These are phyloP conservation scores for Apis dorsata DNA, from an alignment of 1,140 invertebrate genomes.

Conservation along the genomic window DNA sequence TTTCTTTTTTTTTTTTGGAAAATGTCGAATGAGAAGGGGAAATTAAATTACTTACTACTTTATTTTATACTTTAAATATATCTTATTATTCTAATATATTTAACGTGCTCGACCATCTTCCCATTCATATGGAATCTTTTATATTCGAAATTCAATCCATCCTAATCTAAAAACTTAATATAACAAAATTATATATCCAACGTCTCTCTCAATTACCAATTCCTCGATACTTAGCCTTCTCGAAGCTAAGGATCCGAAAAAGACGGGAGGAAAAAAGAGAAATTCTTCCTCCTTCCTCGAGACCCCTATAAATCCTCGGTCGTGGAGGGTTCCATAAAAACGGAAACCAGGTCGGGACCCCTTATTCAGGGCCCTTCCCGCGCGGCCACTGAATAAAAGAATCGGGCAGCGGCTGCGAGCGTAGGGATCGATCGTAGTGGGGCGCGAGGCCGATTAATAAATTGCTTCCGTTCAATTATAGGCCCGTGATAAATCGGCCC, in stretches of 20 bases:
- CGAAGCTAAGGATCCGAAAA: too few species aligned
- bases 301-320: not conserved
- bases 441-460: conserved; percentile 65
- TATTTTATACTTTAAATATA: not conserved
- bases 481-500: conserved; percentile 64
- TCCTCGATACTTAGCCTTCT: too few species aligned
- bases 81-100: too few species aligned
- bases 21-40: too few species aligned
- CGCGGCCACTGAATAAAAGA: conserved; percentile 25
- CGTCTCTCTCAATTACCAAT: too few species aligned
- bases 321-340: not conserved
- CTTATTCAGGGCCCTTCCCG: not conserved
- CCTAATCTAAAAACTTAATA: too few species aligned
- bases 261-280: too few species aligned
- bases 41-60: too few species aligned
- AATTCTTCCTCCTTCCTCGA: too few species aligned
- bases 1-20: too few species aligned
- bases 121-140: not conserved
- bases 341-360: not conserved
- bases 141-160: not conserved
- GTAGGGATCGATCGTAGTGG: conserved; percentile 47
- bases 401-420: conserved; percentile 26
- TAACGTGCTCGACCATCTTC: not conserved
- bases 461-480: conserved; percentile 70
- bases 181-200: too few species aligned